These are phyloP conservation scores for Dunckerocampus dactyliophorus DNA, from an alignment of 2,113 vertebrate species.

Conservation along the genomic window DNA sequence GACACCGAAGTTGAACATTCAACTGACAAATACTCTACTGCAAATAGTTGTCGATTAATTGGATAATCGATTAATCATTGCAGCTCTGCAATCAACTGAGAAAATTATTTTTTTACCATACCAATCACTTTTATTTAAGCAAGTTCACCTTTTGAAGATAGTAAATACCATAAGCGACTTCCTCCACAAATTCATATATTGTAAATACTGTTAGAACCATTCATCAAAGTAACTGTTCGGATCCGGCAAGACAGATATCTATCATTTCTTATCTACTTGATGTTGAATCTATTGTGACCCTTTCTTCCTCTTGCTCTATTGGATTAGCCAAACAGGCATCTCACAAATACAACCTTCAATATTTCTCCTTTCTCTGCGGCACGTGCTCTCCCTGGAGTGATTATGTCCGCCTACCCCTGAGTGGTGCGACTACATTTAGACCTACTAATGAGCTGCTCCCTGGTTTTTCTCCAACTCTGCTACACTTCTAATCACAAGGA, in stretches of 20 bases:
- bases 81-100: too few species aligned
- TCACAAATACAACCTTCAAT: conserved; percentile 29
- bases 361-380: conserved; percentile 11
- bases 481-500: conserved; percentile 63
- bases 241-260: conserved; percentile 42
- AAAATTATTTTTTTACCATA: too few species aligned
- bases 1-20: too few species aligned
- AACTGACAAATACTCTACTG: too few species aligned
- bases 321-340: conserved; percentile 16
- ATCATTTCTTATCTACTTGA: conserved; percentile 45
- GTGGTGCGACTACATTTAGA: conserved; percentile 38
- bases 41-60: too few species aligned
- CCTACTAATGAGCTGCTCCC: conserved; percentile 39
- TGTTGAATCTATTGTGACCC: conserved; percentile 42
- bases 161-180: too few species aligned
- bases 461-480: conserved; percentile 24
- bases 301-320: conserved; percentile 2
- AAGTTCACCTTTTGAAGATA: too few species aligned
- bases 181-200: too few species aligned
- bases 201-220: not conserved
- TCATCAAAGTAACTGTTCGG: conserved; percentile 17
- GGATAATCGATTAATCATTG: too few species aligned
- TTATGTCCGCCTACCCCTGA: conserved; percentile 25
- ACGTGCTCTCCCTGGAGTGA: conserved; percentile 28
- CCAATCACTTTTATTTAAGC: too few species aligned